Evolutionary conservation across 1,140 invertebrate species (phyloP), one percentile per base, ranked within the genome.

Genomic region (Calycopis cecrops): DNA sequence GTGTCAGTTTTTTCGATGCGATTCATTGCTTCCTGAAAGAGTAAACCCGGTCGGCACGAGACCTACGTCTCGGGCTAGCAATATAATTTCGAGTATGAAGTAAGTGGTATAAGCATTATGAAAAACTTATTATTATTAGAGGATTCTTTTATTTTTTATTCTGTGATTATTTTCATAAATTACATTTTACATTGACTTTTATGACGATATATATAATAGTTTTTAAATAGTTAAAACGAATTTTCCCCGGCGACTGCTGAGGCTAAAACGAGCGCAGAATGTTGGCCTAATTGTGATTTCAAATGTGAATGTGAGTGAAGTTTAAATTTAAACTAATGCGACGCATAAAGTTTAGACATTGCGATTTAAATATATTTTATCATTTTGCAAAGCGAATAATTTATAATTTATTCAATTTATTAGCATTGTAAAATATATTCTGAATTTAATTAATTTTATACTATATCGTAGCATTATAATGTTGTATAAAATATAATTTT

Each of bases 1-100:
- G 58, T 95, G 94, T 88, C 94, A 95, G 88, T 95, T 92, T 88
- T 96, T 92, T 85, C 91, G 93, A 88, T 92, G 91, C 71, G 92
- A 94, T 76, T 93, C 92, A 55, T 79, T 94, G 67, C 85, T 95
- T 61, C 94, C 94, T 48, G 93, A 94, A 83, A 89, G 92, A 67
- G 86, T 90, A 37, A 92, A 92, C 75, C 90, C 91, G 57, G 83
- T 91, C 48, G 90, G 89, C 53, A 90, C 90, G 60, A 83, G 89
- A 55, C 89, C 89, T 35, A 79, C 83, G 9, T 90, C 89, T 34
- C 81, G 88, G 37, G 74, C 85, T 69, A 89, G 82, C 57, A 88
- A 85, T 79, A 63, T 81, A 57, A 79, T 81, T 77, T 75, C 73
- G 54, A 73, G 73, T 68, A 73, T 75, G 55, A 80, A 82, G 86